Conservation (phyloP, 1,140 invertebrate species). For the Pseudomyrmex flavicornis region DNA sequence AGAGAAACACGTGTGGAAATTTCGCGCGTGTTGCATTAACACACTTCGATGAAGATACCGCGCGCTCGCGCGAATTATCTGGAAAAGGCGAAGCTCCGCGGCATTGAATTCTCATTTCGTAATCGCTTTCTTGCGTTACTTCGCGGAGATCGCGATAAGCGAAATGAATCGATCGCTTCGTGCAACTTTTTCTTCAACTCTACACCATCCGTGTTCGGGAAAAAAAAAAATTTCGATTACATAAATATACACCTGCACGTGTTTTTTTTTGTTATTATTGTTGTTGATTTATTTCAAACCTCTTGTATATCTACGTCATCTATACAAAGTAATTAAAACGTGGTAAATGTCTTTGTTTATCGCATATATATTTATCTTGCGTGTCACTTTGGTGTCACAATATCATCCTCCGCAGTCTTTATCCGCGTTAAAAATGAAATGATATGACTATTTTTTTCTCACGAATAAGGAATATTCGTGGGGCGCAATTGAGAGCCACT, state of each 20-base stretch:
- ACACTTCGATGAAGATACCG: conserved; percentile 25
- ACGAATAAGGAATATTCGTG: conserved; percentile 3
- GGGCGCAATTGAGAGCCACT: conserved; percentile 76
- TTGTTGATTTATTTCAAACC: no score
- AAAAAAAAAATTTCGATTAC: no score
- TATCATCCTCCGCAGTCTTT: no score
- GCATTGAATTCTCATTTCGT: conserved; percentile 31
- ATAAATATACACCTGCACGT: background rate
- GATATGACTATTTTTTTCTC: no score
- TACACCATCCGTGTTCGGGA: no score
- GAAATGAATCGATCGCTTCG: background rate
- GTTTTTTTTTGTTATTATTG: background rate
- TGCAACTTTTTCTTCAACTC: background rate
- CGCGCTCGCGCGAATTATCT: conserved; percentile 5
- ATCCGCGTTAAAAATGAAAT: no score
- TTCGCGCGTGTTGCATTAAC: conserved; percentile 30
- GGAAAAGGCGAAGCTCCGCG: background rate
- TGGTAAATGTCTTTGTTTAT: no score
- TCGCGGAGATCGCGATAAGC: background rate
- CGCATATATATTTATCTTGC: no score
- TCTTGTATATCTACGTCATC: no score
- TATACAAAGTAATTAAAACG: no score
- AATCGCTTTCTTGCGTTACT: conserved; percentile 1
- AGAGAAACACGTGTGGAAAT: conserved; percentile 29
- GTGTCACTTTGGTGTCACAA: no score